These are phyloP conservation scores for Geococcyx californianus DNA, from an alignment of 2,113 vertebrate species.

Conservation along the genomic window DNA sequence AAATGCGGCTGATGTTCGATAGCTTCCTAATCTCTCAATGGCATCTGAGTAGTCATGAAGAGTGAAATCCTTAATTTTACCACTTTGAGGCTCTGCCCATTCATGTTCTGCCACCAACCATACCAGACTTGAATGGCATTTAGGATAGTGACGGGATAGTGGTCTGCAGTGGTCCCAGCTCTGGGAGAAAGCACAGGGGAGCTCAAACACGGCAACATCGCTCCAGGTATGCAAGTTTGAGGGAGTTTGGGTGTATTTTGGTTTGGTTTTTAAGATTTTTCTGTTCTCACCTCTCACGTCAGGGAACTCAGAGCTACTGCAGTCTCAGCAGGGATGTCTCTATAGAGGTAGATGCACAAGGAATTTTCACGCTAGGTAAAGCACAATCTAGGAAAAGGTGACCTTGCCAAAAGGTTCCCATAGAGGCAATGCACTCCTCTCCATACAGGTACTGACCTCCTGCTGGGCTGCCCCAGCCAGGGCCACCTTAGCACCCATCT, in stretches of 20 bases:
- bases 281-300: background rate
- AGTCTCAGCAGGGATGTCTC: background rate
- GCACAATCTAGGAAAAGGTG: background rate
- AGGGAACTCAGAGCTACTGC: background rate
- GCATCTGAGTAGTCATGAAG: background rate
- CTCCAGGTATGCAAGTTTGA: background rate
- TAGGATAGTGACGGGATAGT: background rate
- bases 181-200: background rate
- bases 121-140: background rate
- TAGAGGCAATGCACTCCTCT: background rate
- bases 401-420: background rate
- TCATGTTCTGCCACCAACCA: background rate
- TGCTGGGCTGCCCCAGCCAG: background rate
- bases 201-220: background rate
- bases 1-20: background rate
- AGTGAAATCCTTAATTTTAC: background rate
- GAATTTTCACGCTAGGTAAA: background rate
- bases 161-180: background rate
- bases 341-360: background rate
- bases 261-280: background rate
- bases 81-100: background rate
- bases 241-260: accelerated
- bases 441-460: background rate
- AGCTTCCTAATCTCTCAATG: background rate
- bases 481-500: background rate